A percentile compares a stretch with the other conserved stretches of the same genome.
phyloP scores from a whole-genome alignment of 2,888 invertebrate genomes.

The Chironomus riparius region DNA sequence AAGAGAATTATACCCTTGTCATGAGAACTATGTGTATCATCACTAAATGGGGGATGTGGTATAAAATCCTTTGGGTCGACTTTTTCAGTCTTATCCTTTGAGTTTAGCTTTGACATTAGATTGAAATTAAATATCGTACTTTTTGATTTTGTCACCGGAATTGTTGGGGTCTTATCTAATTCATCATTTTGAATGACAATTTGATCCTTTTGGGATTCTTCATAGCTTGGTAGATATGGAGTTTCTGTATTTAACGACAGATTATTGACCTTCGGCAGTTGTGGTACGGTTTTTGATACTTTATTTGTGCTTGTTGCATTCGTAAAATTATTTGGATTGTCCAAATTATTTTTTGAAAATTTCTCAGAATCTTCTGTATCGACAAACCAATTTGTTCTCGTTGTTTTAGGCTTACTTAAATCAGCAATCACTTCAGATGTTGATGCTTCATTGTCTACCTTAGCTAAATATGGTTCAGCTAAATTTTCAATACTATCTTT shows the following conservation, averaged over 20 bases:
- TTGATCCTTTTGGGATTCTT: conserved; percentile 17
- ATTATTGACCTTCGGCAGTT: conserved; percentile 7
- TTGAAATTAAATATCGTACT: conserved; percentile 33
- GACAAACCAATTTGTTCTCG: conserved; percentile 39
- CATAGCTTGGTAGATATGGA: conserved; percentile 10
- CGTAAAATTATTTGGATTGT: background rate
- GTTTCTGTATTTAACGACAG: background rate
- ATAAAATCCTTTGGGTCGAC: conserved; percentile 40
- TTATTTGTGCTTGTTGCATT: background rate
- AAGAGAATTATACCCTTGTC: conserved; percentile 35
- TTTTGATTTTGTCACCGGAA: background rate
- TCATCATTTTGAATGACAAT: conserved; percentile 1
- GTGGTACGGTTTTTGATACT: background rate
- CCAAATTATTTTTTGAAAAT: conserved; percentile 8
- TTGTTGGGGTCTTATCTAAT: background rate
- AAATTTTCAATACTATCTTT: conserved; percentile 31
- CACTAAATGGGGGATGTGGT: conserved; percentile 39
- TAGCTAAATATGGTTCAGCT: conserved; percentile 28
- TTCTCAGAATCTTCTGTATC: conserved; percentile 17
- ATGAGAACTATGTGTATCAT: background rate
- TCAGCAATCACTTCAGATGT: background rate
- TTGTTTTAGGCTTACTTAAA: conserved; percentile 23
- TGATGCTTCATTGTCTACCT: conserved; percentile 13
- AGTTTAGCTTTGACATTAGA: conserved; percentile 33
- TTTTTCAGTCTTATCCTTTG: conserved; percentile 32